Conservation (phyloP, 2,888 invertebrate genomes). For the Drosophila anomalata region DNA sequence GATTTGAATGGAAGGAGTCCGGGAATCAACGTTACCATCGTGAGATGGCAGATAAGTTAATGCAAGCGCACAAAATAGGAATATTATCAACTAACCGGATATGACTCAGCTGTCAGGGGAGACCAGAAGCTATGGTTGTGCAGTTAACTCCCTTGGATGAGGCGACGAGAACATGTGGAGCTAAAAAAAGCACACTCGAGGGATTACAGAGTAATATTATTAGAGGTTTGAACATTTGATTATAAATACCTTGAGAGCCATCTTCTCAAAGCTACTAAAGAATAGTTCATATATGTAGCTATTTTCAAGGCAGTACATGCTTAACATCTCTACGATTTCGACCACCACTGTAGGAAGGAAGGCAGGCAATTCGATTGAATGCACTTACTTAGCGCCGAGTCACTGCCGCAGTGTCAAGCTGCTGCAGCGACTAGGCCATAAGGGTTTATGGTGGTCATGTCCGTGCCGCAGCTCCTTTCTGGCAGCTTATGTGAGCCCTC, state of each 20-base stretch:
- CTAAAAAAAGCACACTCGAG: background rate
- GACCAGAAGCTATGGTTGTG: background rate
- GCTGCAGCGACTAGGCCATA: slow-evolving; percentile 27
- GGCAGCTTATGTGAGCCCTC: slow-evolving; percentile 54
- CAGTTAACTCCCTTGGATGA: background rate
- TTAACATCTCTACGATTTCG: background rate
- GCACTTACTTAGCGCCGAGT: slow-evolving; percentile 48
- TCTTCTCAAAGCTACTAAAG: background rate
- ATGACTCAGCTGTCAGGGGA: slow-evolving; percentile 12
- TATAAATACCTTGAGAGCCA: background rate
- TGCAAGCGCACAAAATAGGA: slow-evolving; percentile 7
- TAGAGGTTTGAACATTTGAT: background rate
- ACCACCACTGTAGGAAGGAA: background rate
- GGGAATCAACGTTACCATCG: slow-evolving; percentile 14
- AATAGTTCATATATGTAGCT: background rate
- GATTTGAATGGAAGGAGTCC: slow-evolving; percentile 47
- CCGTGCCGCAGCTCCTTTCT: slow-evolving; percentile 27
- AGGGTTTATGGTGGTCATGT: slow-evolving; percentile 23
- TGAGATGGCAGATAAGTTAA: slow-evolving; percentile 25
- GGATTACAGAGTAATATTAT: background rate
- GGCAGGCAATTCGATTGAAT: slow-evolving; percentile 24
- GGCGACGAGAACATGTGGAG: background rate
- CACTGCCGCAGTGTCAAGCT: slow-evolving; percentile 41
- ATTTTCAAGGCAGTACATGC: background rate
- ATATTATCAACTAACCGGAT: slow-evolving; percentile 8